Base-by-base conservation (phyloP, 2,113 vertebrate genomes). In the Eulemur rufifrons region DNA sequence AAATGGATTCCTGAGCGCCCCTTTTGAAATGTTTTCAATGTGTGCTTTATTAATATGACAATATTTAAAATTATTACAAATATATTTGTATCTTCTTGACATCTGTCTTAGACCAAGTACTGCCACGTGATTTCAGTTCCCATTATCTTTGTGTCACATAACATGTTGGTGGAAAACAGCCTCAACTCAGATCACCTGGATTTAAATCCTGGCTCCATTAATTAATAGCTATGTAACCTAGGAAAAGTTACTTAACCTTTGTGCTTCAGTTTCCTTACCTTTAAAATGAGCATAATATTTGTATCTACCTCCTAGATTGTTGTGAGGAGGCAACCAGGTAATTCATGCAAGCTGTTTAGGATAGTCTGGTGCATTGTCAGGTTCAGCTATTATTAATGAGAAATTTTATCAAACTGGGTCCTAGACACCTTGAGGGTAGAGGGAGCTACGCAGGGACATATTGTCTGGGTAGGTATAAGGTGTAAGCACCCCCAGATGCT, bases 211-310 rank as follows among this genome's bases (percentile, higher is more conserved):
- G 47, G 50, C 17, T 50, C 29, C 50, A 63, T 84, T 12, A 18
- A 1, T 71, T 81, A 84, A 37, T 69, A 91, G 34, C 18, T 39
- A 8, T 17, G 34, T 32, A 47, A 61, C 11, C 73, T 73, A 82
- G 37, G 47, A 50, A 15, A 63, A 85, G 2, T 52, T 42, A 61
- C 27, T 86, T 78, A 42, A 89, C 14, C 34, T 84, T 59, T n/a
- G 69, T 77, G 64, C 32, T 71, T 86, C 39, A 1, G 18, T 68
- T 91, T 96, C 32, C 10, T 85, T 56, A n/a, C 64, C 56, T 94
- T 94, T 94, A 74, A 90, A 94, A 82, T 90, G 85, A 71, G 21
- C 23, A 73, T 32, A 50, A 81, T 74, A 82, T 23, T 59, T 39
- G 1, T 21, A 39, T 74, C 5, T 81, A 17, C 39, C 71, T 92